phyloP scores from a whole-genome alignment of 1,140 invertebrate species.

The Hylaeus volcanicus region DNA sequence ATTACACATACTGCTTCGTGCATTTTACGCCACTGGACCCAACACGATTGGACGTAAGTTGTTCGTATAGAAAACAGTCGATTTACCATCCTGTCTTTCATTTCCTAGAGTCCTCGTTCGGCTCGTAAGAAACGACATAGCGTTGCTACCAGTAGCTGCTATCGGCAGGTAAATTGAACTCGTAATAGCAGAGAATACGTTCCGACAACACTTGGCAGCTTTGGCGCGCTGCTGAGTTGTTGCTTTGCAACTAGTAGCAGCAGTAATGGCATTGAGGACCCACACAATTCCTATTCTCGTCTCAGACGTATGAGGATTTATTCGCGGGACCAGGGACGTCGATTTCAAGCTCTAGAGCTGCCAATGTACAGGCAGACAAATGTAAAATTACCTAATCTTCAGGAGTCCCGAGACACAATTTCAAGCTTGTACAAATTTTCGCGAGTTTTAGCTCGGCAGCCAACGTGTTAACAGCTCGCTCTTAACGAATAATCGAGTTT shows the following conservation, averaged over 20 bases:
- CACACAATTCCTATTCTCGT: too few species aligned
- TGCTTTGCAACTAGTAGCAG: not conserved
- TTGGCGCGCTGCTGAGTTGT: not conserved
- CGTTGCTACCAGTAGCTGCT: not conserved
- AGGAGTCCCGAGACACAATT: too few species aligned
- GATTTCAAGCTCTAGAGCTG: too few species aligned
- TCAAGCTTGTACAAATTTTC: too few species aligned
- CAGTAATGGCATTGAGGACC: too few species aligned
- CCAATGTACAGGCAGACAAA: too few species aligned
- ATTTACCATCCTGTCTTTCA: not conserved
- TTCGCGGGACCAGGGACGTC: too few species aligned
- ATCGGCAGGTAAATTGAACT: not conserved
- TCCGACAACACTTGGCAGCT: not conserved
- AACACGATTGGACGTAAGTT: conserved; percentile 53
- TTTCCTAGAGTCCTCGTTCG: not conserved
- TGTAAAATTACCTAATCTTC: too few species aligned
- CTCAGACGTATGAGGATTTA: too few species aligned
- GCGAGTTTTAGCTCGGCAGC: too few species aligned
- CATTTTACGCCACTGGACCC: conserved; percentile 41
- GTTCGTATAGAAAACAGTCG: not conserved
- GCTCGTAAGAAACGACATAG: not conserved
- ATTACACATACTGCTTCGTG: conserved; percentile 13
- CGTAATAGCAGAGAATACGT: not conserved
- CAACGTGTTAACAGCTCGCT: too few species aligned
- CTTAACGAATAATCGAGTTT: too few species aligned